Percentiles rank a stretch among this genome's conserved stretches.
Evolutionary conservation across 2,888 invertebrate genomes (phyloP).

Genomic region (Drosophila leonis): DNA sequence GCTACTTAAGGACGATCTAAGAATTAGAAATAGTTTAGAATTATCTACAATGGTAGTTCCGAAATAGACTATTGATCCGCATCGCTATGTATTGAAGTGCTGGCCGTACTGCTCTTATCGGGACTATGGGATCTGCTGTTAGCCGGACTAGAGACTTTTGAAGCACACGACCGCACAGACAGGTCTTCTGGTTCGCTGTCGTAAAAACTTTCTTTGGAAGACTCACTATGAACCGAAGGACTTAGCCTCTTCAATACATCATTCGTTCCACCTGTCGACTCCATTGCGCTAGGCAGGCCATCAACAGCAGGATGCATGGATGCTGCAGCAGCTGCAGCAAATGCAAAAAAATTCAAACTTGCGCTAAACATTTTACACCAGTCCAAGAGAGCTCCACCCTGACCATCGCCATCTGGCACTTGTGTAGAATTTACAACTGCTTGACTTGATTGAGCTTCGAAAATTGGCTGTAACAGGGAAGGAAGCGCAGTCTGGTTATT

Average conservation of each 20-base stretch:
- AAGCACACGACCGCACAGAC: conserved; percentile 78
- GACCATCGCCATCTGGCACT: conserved; percentile 36
- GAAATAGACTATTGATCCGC: conserved; percentile 68
- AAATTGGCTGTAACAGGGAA: conserved; percentile 40
- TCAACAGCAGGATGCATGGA: conserved; percentile 65
- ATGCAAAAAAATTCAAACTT: conserved; percentile 78
- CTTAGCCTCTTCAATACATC: conserved; percentile 86
- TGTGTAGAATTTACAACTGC: conserved; percentile 29
- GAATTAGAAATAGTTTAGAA: conserved; percentile 25
- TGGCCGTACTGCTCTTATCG: conserved; percentile 65
- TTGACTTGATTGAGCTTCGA: conserved; percentile 57
- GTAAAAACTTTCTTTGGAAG: conserved; percentile 76
- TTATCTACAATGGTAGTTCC: conserved; percentile 31
- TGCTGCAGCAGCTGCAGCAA: conserved; percentile 77
- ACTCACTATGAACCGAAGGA: conserved; percentile 72
- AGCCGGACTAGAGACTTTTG: conserved; percentile 67
- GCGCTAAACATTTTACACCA: conserved; percentile 91
- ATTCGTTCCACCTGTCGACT: conserved; percentile 24
- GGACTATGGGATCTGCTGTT: conserved; percentile 78
- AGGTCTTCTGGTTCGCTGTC: conserved; percentile 85
- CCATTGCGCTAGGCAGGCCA: conserved; percentile 5
- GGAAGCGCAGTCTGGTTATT: conserved; percentile 22
- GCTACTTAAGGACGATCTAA: conserved; percentile 16
- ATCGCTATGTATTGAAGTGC: conserved; percentile 64
- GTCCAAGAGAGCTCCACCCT: conserved; percentile 87